Base-by-base conservation (phyloP, 2,797 vertebrate genomes). In the Taenioides sp. region DNA sequence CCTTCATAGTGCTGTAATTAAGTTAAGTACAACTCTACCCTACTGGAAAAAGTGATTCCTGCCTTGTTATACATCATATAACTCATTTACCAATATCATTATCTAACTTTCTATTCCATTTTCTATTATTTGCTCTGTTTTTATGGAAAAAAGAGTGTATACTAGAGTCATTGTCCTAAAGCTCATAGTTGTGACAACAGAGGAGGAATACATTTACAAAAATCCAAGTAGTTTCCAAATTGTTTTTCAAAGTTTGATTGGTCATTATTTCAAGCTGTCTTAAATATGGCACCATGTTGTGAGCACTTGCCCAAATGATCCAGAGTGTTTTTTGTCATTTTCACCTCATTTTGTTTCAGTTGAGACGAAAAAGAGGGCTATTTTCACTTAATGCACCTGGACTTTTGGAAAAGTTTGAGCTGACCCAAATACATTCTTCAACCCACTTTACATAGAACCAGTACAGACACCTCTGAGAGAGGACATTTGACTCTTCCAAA, bases 371-470 rank as follows among this genome's bases (percentile, higher is more conserved):
- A 49, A 47, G 40, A 10, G 62, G 43, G 28, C 57, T 55, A 55
- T 47, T 31, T 54, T 49, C 6, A 31, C 31, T 25, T 27, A 34
- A 40, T 50, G 16, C 40, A 65, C 64, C 64, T 65, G 64, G 64
- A 65, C 43, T 49, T 65, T 65, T 50, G 64, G 7, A 49, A 43
- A 65, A 65, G 63, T 65, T 65, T 65, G 63, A 47, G 63, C 43
- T 49, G 64, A 57, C 66, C 66, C 64, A 65, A 49, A 65, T 65
- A 49, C 43, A 65, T 65, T 49, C 64, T 65, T 65, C 64, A 65
- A 65, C 64, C 43, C 43, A 65, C 64, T 65, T 65, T 65, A 25
- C 63, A 49, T 18, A 49, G n/a, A 65, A 3, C 14, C 61, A 43
- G 61, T 5, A 23, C 34, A 43, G 61, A 43, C 10, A 63, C 61